A percentile compares a stretch with the other conserved stretches of the same genome.
Conservation (phyloP, 2,113 vertebrate genomes). For the Scolopax mira region DNA sequence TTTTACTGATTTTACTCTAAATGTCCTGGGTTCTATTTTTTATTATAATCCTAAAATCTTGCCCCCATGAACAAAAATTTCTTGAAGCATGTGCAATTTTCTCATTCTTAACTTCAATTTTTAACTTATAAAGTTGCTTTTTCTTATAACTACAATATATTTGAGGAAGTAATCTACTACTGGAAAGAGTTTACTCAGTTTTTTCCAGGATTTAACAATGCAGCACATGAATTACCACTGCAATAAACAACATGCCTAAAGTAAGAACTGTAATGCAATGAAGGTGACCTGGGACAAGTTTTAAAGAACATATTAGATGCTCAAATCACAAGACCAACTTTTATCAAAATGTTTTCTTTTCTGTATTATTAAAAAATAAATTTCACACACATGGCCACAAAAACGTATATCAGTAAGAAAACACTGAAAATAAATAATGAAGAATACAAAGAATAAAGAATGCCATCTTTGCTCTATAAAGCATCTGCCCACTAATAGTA, state of each 20-base stretch:
- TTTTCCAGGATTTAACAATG: background rate
- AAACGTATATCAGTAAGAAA: background rate
- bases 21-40: background rate
- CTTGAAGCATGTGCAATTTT: background rate
- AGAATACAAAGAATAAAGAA: background rate
- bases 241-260: background rate
- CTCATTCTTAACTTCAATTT: background rate
- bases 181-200: background rate
- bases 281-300: background rate
- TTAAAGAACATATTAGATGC: background rate
- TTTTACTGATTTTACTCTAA: background rate
- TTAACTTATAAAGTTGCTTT: background rate
- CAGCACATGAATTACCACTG: background rate
- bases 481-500: background rate
- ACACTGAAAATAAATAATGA: background rate
- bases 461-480: background rate
- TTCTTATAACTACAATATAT: background rate
- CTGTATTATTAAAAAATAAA: background rate
- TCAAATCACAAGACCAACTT: background rate
- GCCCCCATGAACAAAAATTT: rapidly evolving
- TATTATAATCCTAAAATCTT: background rate
- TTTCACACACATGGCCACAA: background rate
- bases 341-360: background rate
- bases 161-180: background rate
- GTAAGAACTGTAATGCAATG: background rate